Evolutionary conservation across 2,888 invertebrate species (phyloP).

Genomic region (Chrysolina americana): DNA sequence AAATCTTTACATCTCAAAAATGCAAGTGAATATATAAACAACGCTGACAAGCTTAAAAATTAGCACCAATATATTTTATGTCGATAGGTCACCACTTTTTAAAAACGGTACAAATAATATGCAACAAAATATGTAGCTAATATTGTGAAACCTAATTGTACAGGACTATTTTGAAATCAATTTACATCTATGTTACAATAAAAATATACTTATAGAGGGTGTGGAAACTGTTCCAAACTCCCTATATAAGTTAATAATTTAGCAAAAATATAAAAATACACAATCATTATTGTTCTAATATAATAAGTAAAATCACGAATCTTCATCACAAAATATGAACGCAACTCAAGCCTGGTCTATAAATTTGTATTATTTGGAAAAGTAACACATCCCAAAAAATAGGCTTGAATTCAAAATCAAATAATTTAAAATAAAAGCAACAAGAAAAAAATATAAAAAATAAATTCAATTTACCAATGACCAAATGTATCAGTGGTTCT

Average conservation of each 20-base stretch:
- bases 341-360: conserved; percentile 40
- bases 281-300: conserved; percentile 50
- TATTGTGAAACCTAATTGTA: conserved; percentile 40
- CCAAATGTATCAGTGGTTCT: not conserved
- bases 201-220: conserved; percentile 29
- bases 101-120: conserved; percentile 30
- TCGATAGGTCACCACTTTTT: conserved; percentile 34
- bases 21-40: conserved; percentile 43
- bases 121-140: conserved; percentile 36
- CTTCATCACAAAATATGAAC: conserved; percentile 49
- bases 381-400: conserved; percentile 38
- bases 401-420: not conserved
- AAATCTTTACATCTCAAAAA: conserved; percentile 47
- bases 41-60: conserved; percentile 49
- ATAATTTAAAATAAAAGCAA: not conserved
- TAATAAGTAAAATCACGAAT: conserved; percentile 55
- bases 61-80: conserved; percentile 47
- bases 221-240: conserved; percentile 4
- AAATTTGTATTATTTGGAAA: conserved; percentile 52
- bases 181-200: conserved; percentile 37
- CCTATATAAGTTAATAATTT: conserved; percentile 54
- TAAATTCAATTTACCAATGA: too few species aligned
- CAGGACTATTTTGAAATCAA: conserved; percentile 36
- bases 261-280: conserved; percentile 58
- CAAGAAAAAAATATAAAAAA: not conserved